These are phyloP conservation scores for Momotus momota DNA, from an alignment of 2,797 vertebrate species.

Conservation along the genomic window DNA sequence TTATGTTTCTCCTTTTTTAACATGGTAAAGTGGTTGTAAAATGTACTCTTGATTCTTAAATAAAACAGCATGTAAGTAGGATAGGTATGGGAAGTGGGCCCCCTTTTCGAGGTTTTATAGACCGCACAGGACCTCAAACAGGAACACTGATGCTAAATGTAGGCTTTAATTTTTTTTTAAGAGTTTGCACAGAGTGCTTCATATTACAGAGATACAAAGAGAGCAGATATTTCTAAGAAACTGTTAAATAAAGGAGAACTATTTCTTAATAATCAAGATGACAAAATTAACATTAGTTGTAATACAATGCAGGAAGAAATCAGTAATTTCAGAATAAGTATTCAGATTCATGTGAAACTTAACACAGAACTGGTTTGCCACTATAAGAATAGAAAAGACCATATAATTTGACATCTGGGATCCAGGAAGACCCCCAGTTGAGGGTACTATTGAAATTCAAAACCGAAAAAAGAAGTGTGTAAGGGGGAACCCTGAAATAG, in stretches of 20 bases:
- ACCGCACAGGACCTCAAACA: conserved; percentile 70
- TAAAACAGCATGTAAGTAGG: conserved; percentile 74
- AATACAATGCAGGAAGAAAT: conserved; percentile 65
- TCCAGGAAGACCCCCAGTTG: conserved; percentile 72
- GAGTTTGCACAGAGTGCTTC: not conserved
- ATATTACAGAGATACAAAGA: not conserved
- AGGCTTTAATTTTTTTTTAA: not conserved
- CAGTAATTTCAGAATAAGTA: conserved; percentile 49
- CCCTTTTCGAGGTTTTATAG: conserved; percentile 73
- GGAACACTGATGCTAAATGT: conserved; percentile 46
- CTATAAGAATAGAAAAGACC: conserved; percentile 51
- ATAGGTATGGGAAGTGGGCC: conserved; percentile 69
- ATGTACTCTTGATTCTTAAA: conserved; percentile 72
- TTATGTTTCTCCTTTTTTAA: conserved; percentile 70
- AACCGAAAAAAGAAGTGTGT: conserved; percentile 17
- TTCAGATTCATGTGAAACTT: conserved; percentile 65
- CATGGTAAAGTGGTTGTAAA: conserved; percentile 72
- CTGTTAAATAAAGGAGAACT: not conserved
- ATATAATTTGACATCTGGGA: conserved; percentile 73
- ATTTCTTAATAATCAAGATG: conserved; percentile 44
- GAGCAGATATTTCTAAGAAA: conserved; percentile 20
- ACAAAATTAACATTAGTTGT: conserved; percentile 59
- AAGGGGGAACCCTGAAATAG: conserved; percentile 31
- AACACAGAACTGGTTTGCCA: conserved; percentile 65
- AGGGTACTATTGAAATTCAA: conserved; percentile 76